These are phyloP conservation scores for Cyprinodon brontotheroides DNA, from an alignment of 2,113 vertebrate species.

Conservation along the genomic window DNA sequence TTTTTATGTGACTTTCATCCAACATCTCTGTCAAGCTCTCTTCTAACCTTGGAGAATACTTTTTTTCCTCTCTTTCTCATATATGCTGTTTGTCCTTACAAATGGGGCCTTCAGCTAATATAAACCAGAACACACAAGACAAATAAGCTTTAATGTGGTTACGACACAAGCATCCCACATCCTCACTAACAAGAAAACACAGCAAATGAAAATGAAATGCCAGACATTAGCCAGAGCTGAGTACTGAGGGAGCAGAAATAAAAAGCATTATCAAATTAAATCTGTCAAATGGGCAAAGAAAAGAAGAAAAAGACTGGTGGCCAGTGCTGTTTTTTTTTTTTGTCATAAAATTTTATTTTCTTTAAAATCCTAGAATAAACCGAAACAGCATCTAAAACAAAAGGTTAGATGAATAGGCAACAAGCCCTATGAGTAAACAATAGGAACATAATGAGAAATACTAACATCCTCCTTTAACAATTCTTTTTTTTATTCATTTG, in stretches of 20 bases:
- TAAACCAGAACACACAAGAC: constrained; percentile 66
- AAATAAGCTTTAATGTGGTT: constrained; percentile 62
- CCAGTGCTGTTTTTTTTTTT: constrained; percentile 48
- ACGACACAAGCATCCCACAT: constrained; percentile 38
- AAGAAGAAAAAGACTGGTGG: constrained; percentile 44
- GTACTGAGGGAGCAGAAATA: constrained; percentile 59
- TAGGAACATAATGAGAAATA: constrained; percentile 48
- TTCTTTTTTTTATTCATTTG: constrained; percentile 40
- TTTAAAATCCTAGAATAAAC: constrained; percentile 2
- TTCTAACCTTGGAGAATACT: constrained; percentile 7
- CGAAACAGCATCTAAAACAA: constrained; percentile 32
- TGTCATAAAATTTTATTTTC: background rate
- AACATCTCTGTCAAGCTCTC: background rate
- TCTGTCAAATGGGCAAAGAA: constrained; percentile 54
- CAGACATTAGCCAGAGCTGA: constrained; percentile 53
- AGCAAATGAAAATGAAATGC: constrained; percentile 62
- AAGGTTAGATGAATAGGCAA: constrained; percentile 46
- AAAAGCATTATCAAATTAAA: constrained; percentile 65
- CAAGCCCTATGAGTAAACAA: constrained; percentile 12
- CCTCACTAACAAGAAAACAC: constrained; percentile 4
- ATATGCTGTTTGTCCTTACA: constrained; percentile 45
- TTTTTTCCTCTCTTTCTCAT: background rate
- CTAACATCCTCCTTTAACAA: constrained; percentile 43
- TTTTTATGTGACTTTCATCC: background rate
- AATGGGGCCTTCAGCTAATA: constrained; percentile 60